Conservation (phyloP, 2,888 invertebrate species). For the Pinctada fucata region DNA sequence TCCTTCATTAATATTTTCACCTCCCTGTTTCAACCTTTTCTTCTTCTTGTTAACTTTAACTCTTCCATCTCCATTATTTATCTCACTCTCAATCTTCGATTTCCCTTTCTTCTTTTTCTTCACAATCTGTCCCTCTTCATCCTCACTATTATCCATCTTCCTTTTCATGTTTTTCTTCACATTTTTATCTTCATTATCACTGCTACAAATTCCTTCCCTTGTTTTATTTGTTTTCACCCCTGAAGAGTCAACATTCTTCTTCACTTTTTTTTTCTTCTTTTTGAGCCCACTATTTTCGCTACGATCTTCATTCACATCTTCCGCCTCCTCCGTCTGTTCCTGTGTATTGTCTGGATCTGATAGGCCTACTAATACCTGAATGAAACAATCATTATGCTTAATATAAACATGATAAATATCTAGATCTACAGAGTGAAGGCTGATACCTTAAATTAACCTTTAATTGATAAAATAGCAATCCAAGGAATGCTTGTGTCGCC, state of each 20-base stretch:
- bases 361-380: too few relatives aligned
- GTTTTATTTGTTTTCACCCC: neutral
- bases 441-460: neutral
- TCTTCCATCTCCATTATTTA: neutral
- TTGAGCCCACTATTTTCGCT: neutral
- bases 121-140: neutral
- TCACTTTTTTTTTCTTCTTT: neutral
- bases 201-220: neutral
- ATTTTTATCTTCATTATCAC: too few relatives aligned
- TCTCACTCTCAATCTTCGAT: neutral
- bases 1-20: neutral
- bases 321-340: neutral
- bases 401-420: too few relatives aligned
- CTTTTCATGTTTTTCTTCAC: neutral
- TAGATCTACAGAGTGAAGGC: neutral
- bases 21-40: neutral
- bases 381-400: too few relatives aligned
- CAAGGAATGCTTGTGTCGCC: too few relatives aligned
- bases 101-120: neutral
- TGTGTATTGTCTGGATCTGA: neutral
- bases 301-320: neutral
- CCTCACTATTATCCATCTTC: neutral
- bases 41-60: neutral
- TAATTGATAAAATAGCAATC: neutral
- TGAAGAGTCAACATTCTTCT: too few relatives aligned